Base-by-base conservation (phyloP, 2,113 vertebrate species). In the Bufo gargarizans region DNA sequence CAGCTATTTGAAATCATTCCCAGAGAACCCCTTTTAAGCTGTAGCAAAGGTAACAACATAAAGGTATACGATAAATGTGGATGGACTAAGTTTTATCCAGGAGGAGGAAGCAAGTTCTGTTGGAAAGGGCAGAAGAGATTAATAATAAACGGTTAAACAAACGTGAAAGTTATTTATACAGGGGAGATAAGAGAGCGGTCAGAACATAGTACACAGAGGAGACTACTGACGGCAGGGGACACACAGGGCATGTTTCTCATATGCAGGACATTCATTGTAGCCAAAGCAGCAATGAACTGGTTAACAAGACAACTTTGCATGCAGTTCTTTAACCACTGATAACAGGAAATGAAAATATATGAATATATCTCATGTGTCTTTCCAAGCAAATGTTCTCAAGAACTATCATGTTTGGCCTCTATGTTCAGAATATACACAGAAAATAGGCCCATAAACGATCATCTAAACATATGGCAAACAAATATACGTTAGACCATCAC, bases 101-200 rank as follows among this genome's bases (percentile, higher is more conserved):
- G 11, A 50, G n/a, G 55, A 17, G 22, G 20, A 55, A 84, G 49
- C 7, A 17, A 22, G n/a, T 11, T 58, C 14, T 71, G 9, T 4
- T 45, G 17, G 13, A 81, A 76, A 17, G 43, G 20, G 69, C 65
- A 59, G 56, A 22, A 22, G 10, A 82, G 77, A 82, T 88, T 72
- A 88, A 82, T 82, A 82, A 82, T 88, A 79, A 88, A 88, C 78
- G 49, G 77, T 49, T 82, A 71, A 81, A 49, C 86, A 88, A 82
- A 82, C 59, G 63, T 22, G 16, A 58, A 67, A 72, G 78, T 69
- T 88, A 82, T 88, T 88, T 88, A 71, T 82, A 82, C 65, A 55
- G 22, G 33, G 65, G 9, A 69, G 77, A 82, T 88, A 88, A 82
- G 77, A 61, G 50, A 63, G 50, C 20, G 13, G 59, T 67, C 47